Evolutionary conservation across 2,113 vertebrate genomes (phyloP), one percentile per base, ranked within the genome.

Genomic region (Salvelinus fontinalis): DNA sequence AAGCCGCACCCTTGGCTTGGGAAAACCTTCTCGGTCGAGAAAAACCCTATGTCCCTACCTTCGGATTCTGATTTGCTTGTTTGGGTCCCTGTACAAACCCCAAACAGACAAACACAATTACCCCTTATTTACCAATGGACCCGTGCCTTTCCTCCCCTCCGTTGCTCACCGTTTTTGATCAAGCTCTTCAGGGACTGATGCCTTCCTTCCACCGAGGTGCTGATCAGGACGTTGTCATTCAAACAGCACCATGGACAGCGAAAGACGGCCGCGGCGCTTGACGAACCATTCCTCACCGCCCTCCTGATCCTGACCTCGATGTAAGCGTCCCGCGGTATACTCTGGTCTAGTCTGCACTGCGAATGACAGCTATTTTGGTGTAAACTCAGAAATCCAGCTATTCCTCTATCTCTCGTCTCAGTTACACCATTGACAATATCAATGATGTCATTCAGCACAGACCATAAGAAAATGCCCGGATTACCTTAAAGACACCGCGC

Each of bases 231-330:
- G 87, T 87, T 91, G 91, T 93, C 93, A 93, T 90, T 93, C 93
- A 93, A 90, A 90, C 90, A 88, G 92, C 90, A 92, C 89, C 92
- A 91, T 87, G 93, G 94, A 93, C 84, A 92, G 90, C 92, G 90
- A 84, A 90, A 92, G 91, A 94, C 92, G 91, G 87, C 86, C 88
- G 93, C 92, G 91, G 91, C 94, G 94, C 92, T 83, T 86, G 89
- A 89, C 90, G 87, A 90, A 79, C 89, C 92, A 93, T 93, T 78
- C 89, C 88, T 81, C 84, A 73, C 65, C n/a, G 9, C 7, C 16
- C 22, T 39, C 12, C 11, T 66, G 22, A 51, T 12, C 39, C 39
- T 27, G 22, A 49, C 12, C 73, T 22, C 39, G 20, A 26, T 70
- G n/a, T 12, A 70, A 51, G 39, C n/a, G 68, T 48, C 68, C 20